A percentile compares a stretch with the other conserved stretches of the same genome.
Evolutionary conservation across 2,888 invertebrate genomes (phyloP).

Genomic region (Dromius quadrimaculatus): DNA sequence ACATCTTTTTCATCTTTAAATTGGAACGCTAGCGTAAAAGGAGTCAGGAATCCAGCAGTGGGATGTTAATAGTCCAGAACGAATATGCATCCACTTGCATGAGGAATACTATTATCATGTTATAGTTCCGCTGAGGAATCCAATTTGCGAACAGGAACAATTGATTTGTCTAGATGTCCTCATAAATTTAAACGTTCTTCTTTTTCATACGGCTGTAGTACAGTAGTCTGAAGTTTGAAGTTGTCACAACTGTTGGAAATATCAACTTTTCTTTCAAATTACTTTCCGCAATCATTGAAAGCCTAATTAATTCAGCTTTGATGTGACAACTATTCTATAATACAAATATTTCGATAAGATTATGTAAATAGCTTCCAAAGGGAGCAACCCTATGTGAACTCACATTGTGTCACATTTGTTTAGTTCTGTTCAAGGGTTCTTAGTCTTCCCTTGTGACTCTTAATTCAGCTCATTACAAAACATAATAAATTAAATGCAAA

Average conservation of each 20-base stretch:
- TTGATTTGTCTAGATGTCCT: conserved; percentile 24
- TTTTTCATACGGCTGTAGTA: background rate
- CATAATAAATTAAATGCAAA: conserved; percentile 33
- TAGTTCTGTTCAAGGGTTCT: conserved; percentile 10
- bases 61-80: conserved; percentile 29
- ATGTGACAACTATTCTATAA: conserved; percentile 21
- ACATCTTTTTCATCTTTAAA: background rate
- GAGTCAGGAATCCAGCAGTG: background rate
- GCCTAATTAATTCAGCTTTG: conserved; percentile 17
- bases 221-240: background rate
- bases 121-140: conserved; percentile 13
- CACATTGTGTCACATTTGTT: conserved; percentile 31
- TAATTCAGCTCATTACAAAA: background rate
- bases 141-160: conserved; percentile 30
- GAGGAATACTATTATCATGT: conserved; percentile 18
- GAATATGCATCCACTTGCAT: conserved; percentile 15
- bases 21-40: background rate
- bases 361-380: conserved; percentile 27
- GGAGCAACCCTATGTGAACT: conserved; percentile 14
- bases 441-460: conserved; percentile 18
- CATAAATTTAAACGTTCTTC: background rate
- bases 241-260: background rate
- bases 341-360: conserved; percentile 18
- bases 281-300: conserved; percentile 18
- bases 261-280: conserved; percentile 1